Base-by-base conservation (phyloP, 2,797 vertebrate genomes). In the Selene dorsalis region DNA sequence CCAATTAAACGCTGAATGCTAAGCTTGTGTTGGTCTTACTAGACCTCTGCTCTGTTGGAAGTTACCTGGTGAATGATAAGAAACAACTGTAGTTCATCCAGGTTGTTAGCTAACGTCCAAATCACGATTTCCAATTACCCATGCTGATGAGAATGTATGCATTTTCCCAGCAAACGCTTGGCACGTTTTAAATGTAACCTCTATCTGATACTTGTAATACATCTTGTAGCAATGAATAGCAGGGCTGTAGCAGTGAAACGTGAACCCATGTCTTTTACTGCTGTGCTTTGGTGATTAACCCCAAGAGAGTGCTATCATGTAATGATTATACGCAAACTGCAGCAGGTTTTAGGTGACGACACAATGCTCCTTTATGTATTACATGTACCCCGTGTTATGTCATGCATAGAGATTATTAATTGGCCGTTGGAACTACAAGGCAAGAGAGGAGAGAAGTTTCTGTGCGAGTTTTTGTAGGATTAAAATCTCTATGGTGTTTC, bases 1-100 rank as follows among this genome's bases (percentile, higher is more conserved):
- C 80, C 87, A 88, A 88, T 91, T 87, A 88, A 87, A 76, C 80
- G 61, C 82, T 91, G 88, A 91, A 90, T 87, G 77, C 79, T 88
- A 68, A 83, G 74, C 61, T 69, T 82, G 84, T 75, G 4, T 68
- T 55, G 73, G 57, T 45, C 50, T 67, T 30, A 66, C 47, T 68
- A 63, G 78, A 69, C 53, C 73, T 60, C 74, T 55, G 28, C 39
- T 70, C 26, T 69, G 50, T 69, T 83, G 50, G 73, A 83, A 39
- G 63, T 80, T 73, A 82, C 79, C 55, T 59, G 59, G 32, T 69
- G 56, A 72, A 41, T 20, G 64, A 87, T 87, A 85, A 84, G 80
- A 70, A 75, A 48, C 52, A 22, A 17, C 26, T 59, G 64, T 38
- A 55, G 61, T 74, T 64, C 20, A 11, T 70, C 61, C 70, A 74